These are phyloP conservation scores for Philhelius pedissequus DNA, from an alignment of 2,888 invertebrate species.

Conservation along the genomic window DNA sequence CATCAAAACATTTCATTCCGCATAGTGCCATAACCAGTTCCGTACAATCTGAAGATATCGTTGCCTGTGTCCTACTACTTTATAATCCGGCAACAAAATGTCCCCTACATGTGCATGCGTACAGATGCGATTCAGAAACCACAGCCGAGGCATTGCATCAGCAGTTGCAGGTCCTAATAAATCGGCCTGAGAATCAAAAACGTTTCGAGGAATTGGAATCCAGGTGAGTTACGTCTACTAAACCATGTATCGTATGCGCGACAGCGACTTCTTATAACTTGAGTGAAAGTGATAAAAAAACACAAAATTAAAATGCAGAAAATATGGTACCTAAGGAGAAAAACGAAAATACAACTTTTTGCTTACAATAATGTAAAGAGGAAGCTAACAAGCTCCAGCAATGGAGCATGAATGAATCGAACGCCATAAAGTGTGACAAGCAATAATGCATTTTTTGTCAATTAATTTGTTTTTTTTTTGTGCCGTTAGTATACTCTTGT, in stretches of 20 bases:
- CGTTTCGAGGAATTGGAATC: conserved; percentile 90
- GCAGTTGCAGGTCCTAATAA: conserved; percentile 90
- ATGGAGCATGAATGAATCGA: conserved; percentile 63
- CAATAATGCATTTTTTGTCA: conserved; percentile 55
- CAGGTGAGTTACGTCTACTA: conserved; percentile 74
- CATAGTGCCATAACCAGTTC: conserved; percentile 96
- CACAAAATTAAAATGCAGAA: conserved; percentile 9
- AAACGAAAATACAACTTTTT: conserved; percentile 11
- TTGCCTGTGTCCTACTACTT: conserved; percentile 94
- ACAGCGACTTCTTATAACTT: neutral
- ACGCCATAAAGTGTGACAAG: conserved; percentile 63
- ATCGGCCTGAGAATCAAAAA: conserved; percentile 91
- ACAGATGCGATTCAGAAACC: conserved; percentile 94
- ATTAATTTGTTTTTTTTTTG: conserved; percentile 51
- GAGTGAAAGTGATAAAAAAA: conserved; percentile 53
- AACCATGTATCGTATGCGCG: neutral
- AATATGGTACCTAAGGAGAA: conserved; percentile 1
- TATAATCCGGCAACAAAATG: conserved; percentile 97
- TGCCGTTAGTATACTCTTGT: conserved; percentile 45
- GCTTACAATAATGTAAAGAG: conserved; percentile 22
- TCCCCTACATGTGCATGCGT: conserved; percentile 97
- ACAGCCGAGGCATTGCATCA: conserved; percentile 93
- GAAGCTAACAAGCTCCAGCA: conserved; percentile 52
- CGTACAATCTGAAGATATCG: conserved; percentile 93
- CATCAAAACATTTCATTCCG: conserved; percentile 96